A percentile compares a stretch with the other conserved stretches of the same genome.
Evolutionary conservation across 2,113 vertebrate genomes (phyloP).

Genomic region (Thalassoma bifasciatum): DNA sequence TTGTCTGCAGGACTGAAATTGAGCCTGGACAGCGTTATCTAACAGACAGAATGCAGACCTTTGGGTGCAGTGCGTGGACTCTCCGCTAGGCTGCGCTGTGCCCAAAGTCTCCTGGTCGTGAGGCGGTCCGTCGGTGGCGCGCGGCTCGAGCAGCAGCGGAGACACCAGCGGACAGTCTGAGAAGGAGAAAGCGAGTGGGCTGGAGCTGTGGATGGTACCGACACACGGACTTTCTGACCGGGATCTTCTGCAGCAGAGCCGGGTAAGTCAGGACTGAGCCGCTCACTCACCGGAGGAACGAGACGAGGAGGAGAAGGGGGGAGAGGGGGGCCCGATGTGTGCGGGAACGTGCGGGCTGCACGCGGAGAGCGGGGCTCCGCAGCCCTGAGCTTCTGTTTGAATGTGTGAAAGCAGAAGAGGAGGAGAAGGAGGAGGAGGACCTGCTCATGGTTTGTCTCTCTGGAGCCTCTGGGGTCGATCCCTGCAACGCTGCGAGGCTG

Average conservation of each 20-base stretch:
- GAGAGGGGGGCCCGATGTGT: too few species aligned
- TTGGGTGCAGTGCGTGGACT: neutral
- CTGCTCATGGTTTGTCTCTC: neutral
- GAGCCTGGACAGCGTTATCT: neutral
- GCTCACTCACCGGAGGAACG: neutral
- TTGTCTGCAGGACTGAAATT: too few species aligned
- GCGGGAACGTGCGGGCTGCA: neutral
- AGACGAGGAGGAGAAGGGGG: too few species aligned
- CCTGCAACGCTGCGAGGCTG: neutral
- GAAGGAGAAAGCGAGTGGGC: constrained; percentile 1
- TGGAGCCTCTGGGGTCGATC: neutral
- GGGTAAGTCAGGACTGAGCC: neutral
- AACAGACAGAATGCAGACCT: neutral
- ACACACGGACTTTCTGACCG: constrained; percentile 4
- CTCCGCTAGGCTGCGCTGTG: constrained; percentile 79
- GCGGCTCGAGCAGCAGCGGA: constrained; percentile 43
- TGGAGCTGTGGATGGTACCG: constrained; percentile 13
- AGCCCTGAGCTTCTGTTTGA: neutral
- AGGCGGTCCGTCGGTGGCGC: constrained; percentile 23
- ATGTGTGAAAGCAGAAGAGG: neutral
- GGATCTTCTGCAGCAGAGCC: neutral
- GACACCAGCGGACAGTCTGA: constrained; percentile 4
- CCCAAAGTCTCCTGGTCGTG: constrained; percentile 51
- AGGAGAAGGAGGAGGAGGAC: neutral
- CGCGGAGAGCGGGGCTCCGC: neutral